Conservation (phyloP, 1,140 invertebrate genomes). For the Drosophila nannoptera region DNA sequence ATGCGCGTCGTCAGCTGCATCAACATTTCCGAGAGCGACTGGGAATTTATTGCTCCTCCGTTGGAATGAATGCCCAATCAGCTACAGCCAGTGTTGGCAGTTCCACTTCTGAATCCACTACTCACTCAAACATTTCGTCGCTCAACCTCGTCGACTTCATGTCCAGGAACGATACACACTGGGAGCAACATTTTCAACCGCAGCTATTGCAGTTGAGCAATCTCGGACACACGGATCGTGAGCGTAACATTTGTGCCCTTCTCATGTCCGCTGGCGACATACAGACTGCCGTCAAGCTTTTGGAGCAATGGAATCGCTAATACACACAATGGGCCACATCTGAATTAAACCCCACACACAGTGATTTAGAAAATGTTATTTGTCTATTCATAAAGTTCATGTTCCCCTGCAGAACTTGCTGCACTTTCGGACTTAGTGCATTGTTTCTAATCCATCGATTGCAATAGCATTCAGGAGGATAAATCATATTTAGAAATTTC, state of each 20-base stretch:
- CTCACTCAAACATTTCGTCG: neutral
- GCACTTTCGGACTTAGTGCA: slow-evolving; percentile 5
- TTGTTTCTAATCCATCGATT: slow-evolving; percentile 13
- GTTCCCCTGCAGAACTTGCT: no score
- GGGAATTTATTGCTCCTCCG: no score
- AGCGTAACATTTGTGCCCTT: slow-evolving; percentile 46
- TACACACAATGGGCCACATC: neutral
- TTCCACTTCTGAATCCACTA: neutral
- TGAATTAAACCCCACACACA: no score
- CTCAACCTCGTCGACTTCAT: slow-evolving; percentile 27
- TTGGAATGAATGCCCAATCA: neutral
- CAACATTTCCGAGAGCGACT: neutral
- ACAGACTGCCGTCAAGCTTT: slow-evolving; percentile 36
- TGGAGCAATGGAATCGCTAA: slow-evolving; percentile 53
- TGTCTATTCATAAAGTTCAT: neutral
- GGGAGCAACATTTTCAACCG: slow-evolving; percentile 28
- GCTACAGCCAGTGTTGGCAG: neutral
- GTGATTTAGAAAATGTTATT: no score
- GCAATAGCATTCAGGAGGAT: slow-evolving; percentile 18
- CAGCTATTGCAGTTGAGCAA: slow-evolving; percentile 37
- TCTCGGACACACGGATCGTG: slow-evolving; percentile 39
- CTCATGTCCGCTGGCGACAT: slow-evolving; percentile 47
- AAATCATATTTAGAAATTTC: slow-evolving; percentile 1
- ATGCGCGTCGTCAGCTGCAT: slow-evolving; percentile 1
- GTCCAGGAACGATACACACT: slow-evolving; percentile 20